Evolutionary conservation across 30 jellyfish, hydroid and myxozoan species (phyloP).

Genomic region (Chrysaora quinquecirrha): DNA sequence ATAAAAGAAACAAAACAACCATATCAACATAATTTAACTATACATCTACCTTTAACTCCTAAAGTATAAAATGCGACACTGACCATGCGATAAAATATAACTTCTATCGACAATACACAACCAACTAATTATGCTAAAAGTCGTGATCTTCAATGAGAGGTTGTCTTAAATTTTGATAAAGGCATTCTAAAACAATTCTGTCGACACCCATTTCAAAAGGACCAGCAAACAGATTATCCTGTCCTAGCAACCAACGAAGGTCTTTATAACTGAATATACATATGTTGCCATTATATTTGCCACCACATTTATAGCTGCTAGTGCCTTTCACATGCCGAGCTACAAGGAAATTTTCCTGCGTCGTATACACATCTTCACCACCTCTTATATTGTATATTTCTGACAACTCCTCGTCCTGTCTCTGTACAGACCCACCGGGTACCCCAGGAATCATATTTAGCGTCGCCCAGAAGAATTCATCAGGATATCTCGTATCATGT

Average conservation of each 20-base stretch:
- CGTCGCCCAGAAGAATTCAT: slow-evolving; percentile 96
- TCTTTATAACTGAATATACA: slow-evolving; percentile 82
- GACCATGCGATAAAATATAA: too few relatives aligned
- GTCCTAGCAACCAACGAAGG: slow-evolving; percentile 88
- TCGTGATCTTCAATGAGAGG: slow-evolving; percentile 72
- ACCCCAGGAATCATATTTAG: slow-evolving; percentile 79
- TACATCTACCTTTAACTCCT: too few relatives aligned
- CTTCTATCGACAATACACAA: too few relatives aligned
- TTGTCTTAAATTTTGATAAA: slow-evolving; percentile 59
- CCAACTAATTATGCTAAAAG: too few relatives aligned
- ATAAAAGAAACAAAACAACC: too few relatives aligned
- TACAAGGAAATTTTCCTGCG: slow-evolving; percentile 64
- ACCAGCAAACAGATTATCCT: slow-evolving; percentile 84
- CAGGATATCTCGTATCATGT: slow-evolving; percentile 89
- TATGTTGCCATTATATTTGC: slow-evolving; percentile 70
- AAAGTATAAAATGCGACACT: too few relatives aligned
- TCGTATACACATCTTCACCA: slow-evolving; percentile 34
- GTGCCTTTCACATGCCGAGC: slow-evolving; percentile 74
- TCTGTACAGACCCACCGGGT: slow-evolving; percentile 86
- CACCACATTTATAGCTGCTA: slow-evolving; percentile 66
- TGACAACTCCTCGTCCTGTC: slow-evolving; percentile 21
- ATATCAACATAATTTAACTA: too few relatives aligned
- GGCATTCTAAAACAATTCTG: slow-evolving; percentile 78
- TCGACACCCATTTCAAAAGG: slow-evolving; percentile 92
- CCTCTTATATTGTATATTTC: not conserved